Conservation (phyloP, 2,888 invertebrate genomes). For the Ectemnius cavifrons region DNA sequence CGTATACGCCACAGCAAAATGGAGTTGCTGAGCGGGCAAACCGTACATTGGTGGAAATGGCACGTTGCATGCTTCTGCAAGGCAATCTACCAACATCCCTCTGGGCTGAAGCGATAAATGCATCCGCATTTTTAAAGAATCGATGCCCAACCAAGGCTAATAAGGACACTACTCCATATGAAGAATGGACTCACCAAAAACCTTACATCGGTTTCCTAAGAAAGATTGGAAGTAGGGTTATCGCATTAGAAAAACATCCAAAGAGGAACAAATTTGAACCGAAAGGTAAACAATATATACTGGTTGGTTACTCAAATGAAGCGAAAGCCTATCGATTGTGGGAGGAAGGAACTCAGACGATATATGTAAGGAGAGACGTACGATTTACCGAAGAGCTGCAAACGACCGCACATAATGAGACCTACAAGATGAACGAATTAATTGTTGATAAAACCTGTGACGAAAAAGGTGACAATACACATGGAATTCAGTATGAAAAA, state of each 20-base stretch:
- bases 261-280: slow-evolving; percentile 47
- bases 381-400: slow-evolving; percentile 12
- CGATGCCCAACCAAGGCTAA: slow-evolving; percentile 30
- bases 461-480: neutral
- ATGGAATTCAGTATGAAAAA: neutral
- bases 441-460: neutral
- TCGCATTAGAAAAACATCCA: slow-evolving; percentile 36
- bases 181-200: slow-evolving; percentile 46
- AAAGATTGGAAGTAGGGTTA: slow-evolving; percentile 44
- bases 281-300: slow-evolving; percentile 42
- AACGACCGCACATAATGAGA: neutral
- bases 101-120: slow-evolving; percentile 62
- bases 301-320: slow-evolving; percentile 46
- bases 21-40: slow-evolving; percentile 65
- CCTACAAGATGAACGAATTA: neutral
- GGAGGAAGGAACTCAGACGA: slow-evolving; percentile 40
- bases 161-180: slow-evolving; percentile 20
- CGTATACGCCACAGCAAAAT: slow-evolving; percentile 65
- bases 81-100: slow-evolving; percentile 47
- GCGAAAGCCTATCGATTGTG: slow-evolving; percentile 60
- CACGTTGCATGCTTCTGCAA: slow-evolving; percentile 59
- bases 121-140: slow-evolving; percentile 29
- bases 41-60: slow-evolving; percentile 62
- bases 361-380: slow-evolving; percentile 49
- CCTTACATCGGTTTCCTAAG: slow-evolving; percentile 51